A percentile compares a stretch with the other conserved stretches of the same genome.
Conservation (phyloP, 2,797 vertebrate genomes). For the Diglossa cyanea region DNA sequence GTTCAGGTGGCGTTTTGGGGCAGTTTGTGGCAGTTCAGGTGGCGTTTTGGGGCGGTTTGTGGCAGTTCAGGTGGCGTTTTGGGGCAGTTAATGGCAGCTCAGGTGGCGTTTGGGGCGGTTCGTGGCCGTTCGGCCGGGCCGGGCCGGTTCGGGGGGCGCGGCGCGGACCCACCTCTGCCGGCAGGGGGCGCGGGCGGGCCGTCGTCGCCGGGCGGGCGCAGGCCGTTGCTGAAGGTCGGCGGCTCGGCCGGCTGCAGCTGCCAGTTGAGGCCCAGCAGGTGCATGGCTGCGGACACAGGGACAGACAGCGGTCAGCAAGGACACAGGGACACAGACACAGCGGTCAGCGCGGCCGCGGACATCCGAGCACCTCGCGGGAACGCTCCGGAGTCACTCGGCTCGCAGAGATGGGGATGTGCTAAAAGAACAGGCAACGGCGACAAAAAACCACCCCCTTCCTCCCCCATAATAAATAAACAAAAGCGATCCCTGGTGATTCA, state of each 20-base stretch:
- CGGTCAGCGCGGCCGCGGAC: not conserved
- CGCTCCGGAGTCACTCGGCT: not conserved
- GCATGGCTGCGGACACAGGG: constrained; percentile 82
- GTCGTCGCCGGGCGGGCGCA: constrained; percentile 72
- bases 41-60: not conserved
- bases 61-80: no score
- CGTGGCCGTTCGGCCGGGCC: not conserved
- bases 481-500: not conserved
- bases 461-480: not conserved
- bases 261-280: constrained; percentile 95
- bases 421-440: not conserved
- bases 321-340: not conserved
- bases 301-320: not conserved
- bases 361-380: not conserved
- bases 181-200: constrained; percentile 92
- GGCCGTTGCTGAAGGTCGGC: constrained; percentile 91
- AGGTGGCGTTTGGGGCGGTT: not conserved
- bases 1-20: not conserved
- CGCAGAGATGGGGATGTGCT: not conserved
- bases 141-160: not conserved
- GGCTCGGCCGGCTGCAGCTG: constrained; percentile 92
- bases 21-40: fast-evolving
- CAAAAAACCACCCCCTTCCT: fast-evolving
- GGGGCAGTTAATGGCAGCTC: not conserved
- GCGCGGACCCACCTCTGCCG: constrained; percentile 86